Conservation (phyloP, 2,888 invertebrate genomes). For the Lepidocyrtinus sp. region DNA sequence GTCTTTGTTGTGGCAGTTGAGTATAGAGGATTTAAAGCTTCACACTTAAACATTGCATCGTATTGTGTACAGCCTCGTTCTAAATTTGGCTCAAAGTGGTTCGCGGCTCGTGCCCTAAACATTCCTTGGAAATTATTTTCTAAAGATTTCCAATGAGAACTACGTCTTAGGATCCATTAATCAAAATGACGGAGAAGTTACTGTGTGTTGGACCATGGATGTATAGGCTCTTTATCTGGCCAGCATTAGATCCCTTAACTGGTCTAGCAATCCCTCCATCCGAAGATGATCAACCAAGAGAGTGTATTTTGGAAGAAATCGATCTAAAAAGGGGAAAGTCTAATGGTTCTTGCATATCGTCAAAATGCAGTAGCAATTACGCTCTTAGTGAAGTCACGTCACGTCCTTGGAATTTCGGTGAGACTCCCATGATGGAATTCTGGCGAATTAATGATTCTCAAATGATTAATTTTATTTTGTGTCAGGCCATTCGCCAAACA, state of each 20-base stretch:
- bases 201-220: conserved; percentile 24
- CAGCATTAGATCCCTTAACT: conserved; percentile 23
- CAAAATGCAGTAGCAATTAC: background rate
- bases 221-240: conserved; percentile 36
- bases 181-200: conserved; percentile 42
- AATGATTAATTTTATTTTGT: conserved; percentile 47
- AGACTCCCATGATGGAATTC: conserved; percentile 32
- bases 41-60: background rate
- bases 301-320: background rate
- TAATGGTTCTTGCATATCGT: background rate
- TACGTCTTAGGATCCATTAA: background rate
- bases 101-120: background rate
- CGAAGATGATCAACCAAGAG: background rate
- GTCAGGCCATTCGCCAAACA: conserved; percentile 22
- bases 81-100: too few species aligned
- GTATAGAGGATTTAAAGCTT: background rate
- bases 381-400: conserved; percentile 24
- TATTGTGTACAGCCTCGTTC: background rate
- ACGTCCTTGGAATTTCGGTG: conserved; percentile 41
- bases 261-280: background rate
- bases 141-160: background rate
- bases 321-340: background rate
- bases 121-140: background rate
- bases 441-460: conserved; percentile 37
- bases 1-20: background rate